Base-by-base conservation (phyloP, 2,113 vertebrate genomes). In the Phalacrocorax brasilianus region DNA sequence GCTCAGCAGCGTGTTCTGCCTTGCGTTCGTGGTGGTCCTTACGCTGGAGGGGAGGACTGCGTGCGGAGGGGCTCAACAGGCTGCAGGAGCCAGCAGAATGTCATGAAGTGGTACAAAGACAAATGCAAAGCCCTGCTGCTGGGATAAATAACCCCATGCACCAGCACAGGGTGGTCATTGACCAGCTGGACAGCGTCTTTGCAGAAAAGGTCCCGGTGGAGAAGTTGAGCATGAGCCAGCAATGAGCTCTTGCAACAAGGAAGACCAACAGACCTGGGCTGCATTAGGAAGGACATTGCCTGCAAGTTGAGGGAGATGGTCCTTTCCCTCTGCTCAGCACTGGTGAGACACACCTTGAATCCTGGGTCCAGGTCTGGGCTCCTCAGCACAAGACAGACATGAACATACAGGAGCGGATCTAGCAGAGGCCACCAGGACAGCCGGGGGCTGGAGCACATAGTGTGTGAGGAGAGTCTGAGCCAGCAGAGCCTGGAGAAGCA, bases 11-110 rank as follows among this genome's bases (percentile, higher is more conserved):
- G 45, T 27, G 47, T 40, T 86, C 85, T 76, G 76, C 5, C 3
- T 12, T 35, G 85, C 18, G 55, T 65, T 61, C 77, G 32, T 3
- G 59, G 68, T 1, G 0, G 22, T 49, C 30, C 52, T 67, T 33
- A 53, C 2, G 5, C 33, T 11, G 32, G 33, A 86, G 53, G 47
- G 62, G 40, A 84, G 73, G 50, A 22, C 9, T 82, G 52, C 12
- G 3, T 19, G 55, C 16, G 45, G 11, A 21, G 63, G 40, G 59
- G 24, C 33, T 27, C 6, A 4, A 7, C 6, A 6, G 63, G 30
- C 62, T 68, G 58, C 20, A 80, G 63, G 80, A 91, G 28, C 12
- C 0, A 0, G 12, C 63, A 28, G 12, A 88, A 61, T 1, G 1
- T 21, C 50, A 21, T 5, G 13, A 45, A 68, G 44, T 10, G 32